Evolutionary conservation across 2,888 invertebrate species (phyloP).

Genomic region (Heteromyza rotundicornis): DNA sequence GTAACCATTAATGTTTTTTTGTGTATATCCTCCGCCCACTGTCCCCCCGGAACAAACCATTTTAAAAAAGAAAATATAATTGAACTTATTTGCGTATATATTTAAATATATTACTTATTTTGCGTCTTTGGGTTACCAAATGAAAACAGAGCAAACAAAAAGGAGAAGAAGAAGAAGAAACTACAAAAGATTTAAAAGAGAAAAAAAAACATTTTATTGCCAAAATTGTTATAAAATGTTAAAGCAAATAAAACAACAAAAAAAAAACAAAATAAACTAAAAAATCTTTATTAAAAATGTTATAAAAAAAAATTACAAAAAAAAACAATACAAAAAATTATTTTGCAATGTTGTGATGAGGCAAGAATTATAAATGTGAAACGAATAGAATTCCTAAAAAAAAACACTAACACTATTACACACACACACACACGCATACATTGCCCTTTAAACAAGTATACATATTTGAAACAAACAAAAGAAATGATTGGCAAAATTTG

Average conservation of each 20-base stretch:
- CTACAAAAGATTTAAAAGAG: background rate
- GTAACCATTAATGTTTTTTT: no score
- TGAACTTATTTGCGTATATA: no score
- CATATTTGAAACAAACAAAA: no score
- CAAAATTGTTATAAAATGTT: slow-evolving; percentile 2
- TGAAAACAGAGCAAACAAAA: no score
- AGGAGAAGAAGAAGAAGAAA: background rate
- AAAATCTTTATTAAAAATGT: slow-evolving; percentile 11
- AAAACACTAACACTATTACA: slow-evolving; percentile 16
- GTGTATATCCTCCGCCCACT: no score
- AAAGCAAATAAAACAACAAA: no score
- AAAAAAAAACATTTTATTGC: background rate
- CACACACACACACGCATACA: slow-evolving; percentile 22
- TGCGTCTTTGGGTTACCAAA: no score
- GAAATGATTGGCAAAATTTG: no score
- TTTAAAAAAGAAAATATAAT: no score
- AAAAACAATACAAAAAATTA: background rate
- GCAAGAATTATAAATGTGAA: background rate
- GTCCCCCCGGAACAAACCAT: no score
- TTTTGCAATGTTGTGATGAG: background rate
- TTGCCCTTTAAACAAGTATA: no score
- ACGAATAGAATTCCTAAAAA: slow-evolving; percentile 23
- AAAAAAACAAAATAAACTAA: slow-evolving; percentile 5
- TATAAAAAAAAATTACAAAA: background rate
- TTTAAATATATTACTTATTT: no score